phyloP scores from a whole-genome alignment of 2,113 vertebrate genomes.

The Macquaria australasica region DNA sequence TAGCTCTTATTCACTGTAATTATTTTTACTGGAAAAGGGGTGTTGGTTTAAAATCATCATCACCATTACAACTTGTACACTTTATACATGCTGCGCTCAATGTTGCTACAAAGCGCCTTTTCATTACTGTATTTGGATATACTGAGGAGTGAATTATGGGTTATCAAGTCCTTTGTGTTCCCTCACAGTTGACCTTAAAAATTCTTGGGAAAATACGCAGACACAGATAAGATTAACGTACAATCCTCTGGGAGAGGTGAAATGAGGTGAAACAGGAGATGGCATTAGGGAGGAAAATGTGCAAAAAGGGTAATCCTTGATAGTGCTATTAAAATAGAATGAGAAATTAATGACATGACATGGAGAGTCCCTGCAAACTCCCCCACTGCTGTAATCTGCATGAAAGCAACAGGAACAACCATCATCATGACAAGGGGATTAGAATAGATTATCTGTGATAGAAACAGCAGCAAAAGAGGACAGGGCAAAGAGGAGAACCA shows the following conservation, averaged over 20 bases:
- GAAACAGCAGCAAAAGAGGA: constrained; percentile 28
- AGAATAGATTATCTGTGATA: constrained; percentile 57
- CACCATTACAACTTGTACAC: neutral
- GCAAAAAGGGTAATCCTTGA: constrained; percentile 2
- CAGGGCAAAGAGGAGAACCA: neutral
- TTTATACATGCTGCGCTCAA: neutral
- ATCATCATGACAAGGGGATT: constrained; percentile 50
- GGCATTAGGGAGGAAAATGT: neutral
- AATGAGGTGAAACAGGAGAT: neutral
- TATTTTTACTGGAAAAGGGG: neutral
- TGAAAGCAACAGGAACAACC: constrained; percentile 24
- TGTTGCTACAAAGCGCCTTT: constrained; percentile 74
- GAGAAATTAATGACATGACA: constrained; percentile 10
- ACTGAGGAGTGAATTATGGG: neutral
- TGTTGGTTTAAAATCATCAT: neutral
- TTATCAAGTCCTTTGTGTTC: neutral
- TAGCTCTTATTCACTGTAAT: neutral
- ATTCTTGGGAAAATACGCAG: neutral
- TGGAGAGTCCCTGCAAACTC: neutral
- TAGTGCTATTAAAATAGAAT: neutral
- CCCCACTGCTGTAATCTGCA: constrained; percentile 40
- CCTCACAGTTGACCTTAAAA: constrained; percentile 13
- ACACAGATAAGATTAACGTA: neutral
- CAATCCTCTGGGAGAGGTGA: neutral
- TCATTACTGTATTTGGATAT: constrained; percentile 87